Conservation (phyloP, 1,140 invertebrate genomes). For the Chrysoperla carnea region DNA sequence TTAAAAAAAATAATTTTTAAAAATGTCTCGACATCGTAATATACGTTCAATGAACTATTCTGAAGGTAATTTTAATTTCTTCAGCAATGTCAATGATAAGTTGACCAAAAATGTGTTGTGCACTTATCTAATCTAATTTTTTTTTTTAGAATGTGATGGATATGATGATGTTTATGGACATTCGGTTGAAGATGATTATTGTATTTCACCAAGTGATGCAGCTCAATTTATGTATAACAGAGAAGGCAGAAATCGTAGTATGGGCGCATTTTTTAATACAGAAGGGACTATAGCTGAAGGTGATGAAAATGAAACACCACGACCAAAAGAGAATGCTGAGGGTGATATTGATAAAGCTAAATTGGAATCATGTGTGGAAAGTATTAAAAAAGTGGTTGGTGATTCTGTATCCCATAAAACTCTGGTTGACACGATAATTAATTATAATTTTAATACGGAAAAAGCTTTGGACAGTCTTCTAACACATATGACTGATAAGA, state of each 20-base stretch:
- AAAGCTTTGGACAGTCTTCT: conserved; percentile 54
- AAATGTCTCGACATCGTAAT: conserved; percentile 63
- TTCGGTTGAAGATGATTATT: conserved; percentile 79
- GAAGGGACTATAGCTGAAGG: conserved; percentile 60
- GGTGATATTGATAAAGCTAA: conserved; percentile 48
- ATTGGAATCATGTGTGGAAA: conserved; percentile 68
- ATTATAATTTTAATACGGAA: conserved; percentile 51
- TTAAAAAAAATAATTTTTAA: conserved; percentile 6
- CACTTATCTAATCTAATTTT: conserved; percentile 3
- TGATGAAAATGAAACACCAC: conserved; percentile 32
- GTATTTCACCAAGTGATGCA: conserved; percentile 73
- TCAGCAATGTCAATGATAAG: conserved; percentile 2
- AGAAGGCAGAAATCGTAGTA: conserved; percentile 39
- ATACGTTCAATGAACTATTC: conserved; percentile 55
- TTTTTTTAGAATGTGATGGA: conserved; percentile 60
- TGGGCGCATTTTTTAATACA: conserved; percentile 47
- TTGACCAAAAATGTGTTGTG: conserved; percentile 4
- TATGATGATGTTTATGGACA: conserved; percentile 86
- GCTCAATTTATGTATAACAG: conserved; percentile 77
- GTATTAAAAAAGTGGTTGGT: conserved; percentile 28
- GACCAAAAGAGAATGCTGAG: conserved; percentile 16
- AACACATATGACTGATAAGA: conserved; percentile 18
- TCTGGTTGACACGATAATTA: conserved; percentile 43
- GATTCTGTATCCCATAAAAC: conserved; percentile 51
- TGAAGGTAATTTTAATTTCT: conserved; percentile 29